phyloP scores from a whole-genome alignment of 2,888 invertebrate genomes.

The Amiota minor region DNA sequence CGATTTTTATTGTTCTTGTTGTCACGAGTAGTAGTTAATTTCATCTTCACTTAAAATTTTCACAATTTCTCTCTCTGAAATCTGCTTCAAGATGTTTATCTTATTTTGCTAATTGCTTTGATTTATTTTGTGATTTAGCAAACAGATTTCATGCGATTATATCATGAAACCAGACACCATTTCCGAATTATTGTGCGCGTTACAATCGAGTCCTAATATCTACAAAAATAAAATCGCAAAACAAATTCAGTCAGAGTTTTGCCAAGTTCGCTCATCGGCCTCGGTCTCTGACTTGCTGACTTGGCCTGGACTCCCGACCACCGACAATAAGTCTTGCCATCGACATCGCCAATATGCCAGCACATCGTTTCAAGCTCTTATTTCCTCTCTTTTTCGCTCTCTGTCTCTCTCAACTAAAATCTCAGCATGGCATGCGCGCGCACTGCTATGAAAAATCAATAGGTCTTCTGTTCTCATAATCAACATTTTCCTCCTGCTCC shows the following conservation, averaged over 20 bases:
- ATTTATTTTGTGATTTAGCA: conserved; percentile 1
- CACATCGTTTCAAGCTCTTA: background rate
- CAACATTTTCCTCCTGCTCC: conserved; percentile 45
- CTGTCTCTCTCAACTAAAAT: conserved; percentile 53
- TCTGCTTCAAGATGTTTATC: background rate
- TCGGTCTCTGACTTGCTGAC: conserved; percentile 41
- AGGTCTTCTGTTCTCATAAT: conserved; percentile 36
- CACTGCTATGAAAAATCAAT: conserved; percentile 65
- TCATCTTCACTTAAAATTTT: conserved; percentile 6
- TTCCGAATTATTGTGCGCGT: background rate
- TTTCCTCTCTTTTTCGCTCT: conserved; percentile 24
- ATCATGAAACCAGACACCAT: background rate
- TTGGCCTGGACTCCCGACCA: conserved; percentile 56
- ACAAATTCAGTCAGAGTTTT: conserved; percentile 14
- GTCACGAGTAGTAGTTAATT: background rate
- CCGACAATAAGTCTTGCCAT: conserved; percentile 56
- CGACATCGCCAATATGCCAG: conserved; percentile 6
- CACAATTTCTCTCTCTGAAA: background rate
- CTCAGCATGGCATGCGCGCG: conserved; percentile 68
- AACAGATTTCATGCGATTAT: background rate
- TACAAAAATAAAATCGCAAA: conserved; percentile 15
- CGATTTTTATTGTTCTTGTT: conserved; percentile 12
- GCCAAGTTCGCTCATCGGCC: background rate
- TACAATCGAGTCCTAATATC: conserved; percentile 1
- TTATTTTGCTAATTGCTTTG: background rate